phyloP scores from a whole-genome alignment of 2,888 invertebrate species.

The Watsonalla binaria region DNA sequence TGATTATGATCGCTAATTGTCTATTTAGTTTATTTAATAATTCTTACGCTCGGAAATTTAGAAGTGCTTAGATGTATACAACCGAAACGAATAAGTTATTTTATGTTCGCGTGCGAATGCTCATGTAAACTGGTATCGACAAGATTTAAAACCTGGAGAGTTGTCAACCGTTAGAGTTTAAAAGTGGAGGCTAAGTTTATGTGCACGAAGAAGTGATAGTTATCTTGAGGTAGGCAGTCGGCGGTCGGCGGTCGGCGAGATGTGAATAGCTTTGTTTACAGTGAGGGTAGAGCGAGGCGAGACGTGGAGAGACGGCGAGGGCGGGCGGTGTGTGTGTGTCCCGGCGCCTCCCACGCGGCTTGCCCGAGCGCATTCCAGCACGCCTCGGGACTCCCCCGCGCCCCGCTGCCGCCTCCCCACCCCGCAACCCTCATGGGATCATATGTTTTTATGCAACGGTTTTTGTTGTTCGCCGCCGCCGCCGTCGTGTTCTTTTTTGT shows the following conservation, averaged over 20 bases:
- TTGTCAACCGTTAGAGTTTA: neutral
- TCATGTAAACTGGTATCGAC: neutral
- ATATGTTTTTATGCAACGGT: conserved; percentile 80
- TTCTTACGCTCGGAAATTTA: neutral
- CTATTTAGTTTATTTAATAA: neutral
- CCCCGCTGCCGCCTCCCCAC: conserved; percentile 28
- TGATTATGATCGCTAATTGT: neutral
- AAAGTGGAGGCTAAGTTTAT: conserved; percentile 15
- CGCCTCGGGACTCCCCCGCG: conserved; percentile 63
- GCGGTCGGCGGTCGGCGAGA: conserved; percentile 35
- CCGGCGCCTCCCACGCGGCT: conserved; percentile 76
- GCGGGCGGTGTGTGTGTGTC: conserved; percentile 59
- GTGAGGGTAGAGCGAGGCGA: conserved; percentile 47
- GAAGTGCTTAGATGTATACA: neutral
- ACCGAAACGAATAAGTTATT: neutral
- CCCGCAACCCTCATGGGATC: conserved; percentile 72
- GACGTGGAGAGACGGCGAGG: conserved; percentile 15
- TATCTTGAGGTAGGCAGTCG: conserved; percentile 5
- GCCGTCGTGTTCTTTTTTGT: conserved; percentile 68
- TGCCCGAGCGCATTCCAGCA: conserved; percentile 76
- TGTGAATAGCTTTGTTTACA: conserved; percentile 70
- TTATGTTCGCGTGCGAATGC: neutral
- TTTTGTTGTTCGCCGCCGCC: conserved; percentile 78
- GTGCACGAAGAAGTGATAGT: conserved; percentile 21
- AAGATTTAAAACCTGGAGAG: neutral